Conservation (phyloP, 1,140 invertebrate species). For the Drosophila ananassae region DNA sequence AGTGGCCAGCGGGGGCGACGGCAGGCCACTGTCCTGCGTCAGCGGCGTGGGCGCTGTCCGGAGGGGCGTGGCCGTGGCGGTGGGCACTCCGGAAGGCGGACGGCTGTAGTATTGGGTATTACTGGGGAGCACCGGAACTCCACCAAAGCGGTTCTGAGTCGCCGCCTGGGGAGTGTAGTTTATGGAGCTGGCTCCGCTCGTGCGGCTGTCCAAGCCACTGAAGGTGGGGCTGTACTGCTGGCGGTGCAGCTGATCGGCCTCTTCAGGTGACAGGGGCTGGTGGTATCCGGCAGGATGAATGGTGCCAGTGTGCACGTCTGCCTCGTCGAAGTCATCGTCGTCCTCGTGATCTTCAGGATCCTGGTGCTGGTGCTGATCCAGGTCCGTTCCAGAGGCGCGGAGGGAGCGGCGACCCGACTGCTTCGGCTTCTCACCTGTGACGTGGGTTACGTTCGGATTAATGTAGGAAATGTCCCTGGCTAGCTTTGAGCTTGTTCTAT, state of each 20-base stretch:
- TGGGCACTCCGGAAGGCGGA: slow-evolving; percentile 62
- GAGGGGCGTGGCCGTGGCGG: slow-evolving; percentile 41
- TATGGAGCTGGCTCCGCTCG: slow-evolving; percentile 67
- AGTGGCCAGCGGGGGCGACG: slow-evolving; percentile 73
- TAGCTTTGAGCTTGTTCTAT: slow-evolving; percentile 85
- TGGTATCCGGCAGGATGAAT: slow-evolving; percentile 71
- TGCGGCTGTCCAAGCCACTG: slow-evolving; percentile 77
- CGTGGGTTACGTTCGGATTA: slow-evolving; percentile 68
- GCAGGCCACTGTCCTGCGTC: slow-evolving; percentile 78
- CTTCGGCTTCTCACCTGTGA: slow-evolving; percentile 81
- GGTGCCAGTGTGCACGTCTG: slow-evolving; percentile 57
- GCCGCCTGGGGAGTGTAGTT: slow-evolving; percentile 72
- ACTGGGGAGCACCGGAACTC: slow-evolving; percentile 76
- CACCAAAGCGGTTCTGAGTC: slow-evolving; percentile 73
- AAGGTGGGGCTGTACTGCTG: slow-evolving; percentile 83
- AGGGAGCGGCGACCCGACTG: slow-evolving; percentile 85
- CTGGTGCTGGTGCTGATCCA: slow-evolving; percentile 73
- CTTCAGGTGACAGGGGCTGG: slow-evolving; percentile 75
- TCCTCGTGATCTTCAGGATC: slow-evolving; percentile 74
- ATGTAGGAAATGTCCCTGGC: slow-evolving; percentile 87
- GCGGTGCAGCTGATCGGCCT: slow-evolving; percentile 67
- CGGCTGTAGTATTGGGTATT: slow-evolving; percentile 74
- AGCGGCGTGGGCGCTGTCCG: slow-evolving; percentile 59
- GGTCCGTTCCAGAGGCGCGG: slow-evolving; percentile 83
- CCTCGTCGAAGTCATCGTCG: slow-evolving; percentile 70